Base-by-base conservation (phyloP, 2,797 vertebrate species). In the Chanos chanos region DNA sequence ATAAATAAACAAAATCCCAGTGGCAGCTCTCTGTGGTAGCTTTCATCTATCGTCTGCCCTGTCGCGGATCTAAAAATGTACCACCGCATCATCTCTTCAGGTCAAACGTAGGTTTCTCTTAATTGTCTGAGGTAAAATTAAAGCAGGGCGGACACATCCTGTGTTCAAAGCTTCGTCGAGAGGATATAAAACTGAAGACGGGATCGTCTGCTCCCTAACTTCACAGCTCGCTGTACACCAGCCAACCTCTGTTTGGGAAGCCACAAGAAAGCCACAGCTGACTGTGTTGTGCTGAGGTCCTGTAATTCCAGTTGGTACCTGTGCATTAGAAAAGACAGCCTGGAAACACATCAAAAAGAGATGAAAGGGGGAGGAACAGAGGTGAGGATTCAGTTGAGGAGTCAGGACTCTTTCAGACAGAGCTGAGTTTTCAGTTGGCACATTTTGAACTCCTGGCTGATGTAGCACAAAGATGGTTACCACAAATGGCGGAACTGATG, bases 191-290 rank as follows among this genome's bases (percentile, higher is more conserved):
- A 37, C 48, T 27, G 72, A 73, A 79, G 78, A 74, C 71, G 69
- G 78, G 70, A 77, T 84, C 71, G 78, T 84, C 78, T 78, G 5
- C 24, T 80, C 79, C 79, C 79, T 72, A 80, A 86, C 85, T 83
- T 87, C 78, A 84, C 79, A 86, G 79, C 72, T 67, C 67, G 16
- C 82, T 76, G 57, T 58, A 72, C 72, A 77, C 76, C 80, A 82
- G 76, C 59, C 81, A 83, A 78, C 31, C 78, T 83, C 76, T 70
- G 83, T 79, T 84, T 76, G 83, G 81, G 68, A 75, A 81, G 66
- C 86, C 86, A 88, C 83, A 88, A 87, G 79, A 89, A 88, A 89
- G 88, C 81, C 80, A 80, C n/a, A 76, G 73, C 74, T 85, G 81
- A 80, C 76, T 71, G 78, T 81, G 71, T 77, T 81, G 80, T 81